These are phyloP conservation scores for Scarus forsteni DNA, from an alignment of 2,797 vertebrate species.

Conservation along the genomic window DNA sequence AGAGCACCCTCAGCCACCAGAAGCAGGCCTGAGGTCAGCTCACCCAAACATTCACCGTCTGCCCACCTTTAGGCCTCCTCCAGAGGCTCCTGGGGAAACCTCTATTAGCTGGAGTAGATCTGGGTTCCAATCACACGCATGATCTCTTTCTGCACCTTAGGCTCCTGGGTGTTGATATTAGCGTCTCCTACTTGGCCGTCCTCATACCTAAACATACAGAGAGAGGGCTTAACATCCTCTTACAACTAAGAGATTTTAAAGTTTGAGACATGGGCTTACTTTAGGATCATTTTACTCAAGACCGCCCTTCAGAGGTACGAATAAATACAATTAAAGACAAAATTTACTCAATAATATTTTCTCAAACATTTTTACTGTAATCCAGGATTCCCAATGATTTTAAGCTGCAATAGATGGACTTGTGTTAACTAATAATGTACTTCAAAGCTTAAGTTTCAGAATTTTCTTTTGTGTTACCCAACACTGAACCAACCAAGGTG, in stretches of 20 bases:
- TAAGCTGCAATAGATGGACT: too few relatives aligned
- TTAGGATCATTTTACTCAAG: too few relatives aligned
- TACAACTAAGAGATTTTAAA: too few relatives aligned
- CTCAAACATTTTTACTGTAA: too few relatives aligned
- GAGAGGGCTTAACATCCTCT: background rate
- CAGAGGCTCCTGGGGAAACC: constrained; percentile 41
- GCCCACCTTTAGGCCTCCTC: constrained; percentile 52
- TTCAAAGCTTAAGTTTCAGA: too few relatives aligned
- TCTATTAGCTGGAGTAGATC: constrained; percentile 96
- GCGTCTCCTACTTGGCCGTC: constrained; percentile 99
- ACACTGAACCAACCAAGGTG: too few relatives aligned
- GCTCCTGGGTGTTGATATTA: constrained; percentile 99
- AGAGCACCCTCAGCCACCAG: constrained; percentile 53
- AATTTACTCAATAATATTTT: too few relatives aligned
- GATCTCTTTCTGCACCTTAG: constrained; percentile 99
- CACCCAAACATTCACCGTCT: constrained; percentile 64
- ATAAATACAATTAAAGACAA: too few relatives aligned
- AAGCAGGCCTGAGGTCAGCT: constrained; percentile 58
- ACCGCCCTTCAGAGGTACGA: too few relatives aligned
- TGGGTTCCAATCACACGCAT: constrained; percentile 99
- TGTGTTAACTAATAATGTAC: too few relatives aligned
- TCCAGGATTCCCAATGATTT: too few relatives aligned
- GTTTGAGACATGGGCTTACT: background rate
- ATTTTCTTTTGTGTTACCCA: too few relatives aligned
- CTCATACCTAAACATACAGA: constrained; percentile 89